Evolutionary conservation across 2,797 vertebrate genomes (phyloP), one percentile per base, ranked within the genome.

Genomic region (Tapirus indicus): DNA sequence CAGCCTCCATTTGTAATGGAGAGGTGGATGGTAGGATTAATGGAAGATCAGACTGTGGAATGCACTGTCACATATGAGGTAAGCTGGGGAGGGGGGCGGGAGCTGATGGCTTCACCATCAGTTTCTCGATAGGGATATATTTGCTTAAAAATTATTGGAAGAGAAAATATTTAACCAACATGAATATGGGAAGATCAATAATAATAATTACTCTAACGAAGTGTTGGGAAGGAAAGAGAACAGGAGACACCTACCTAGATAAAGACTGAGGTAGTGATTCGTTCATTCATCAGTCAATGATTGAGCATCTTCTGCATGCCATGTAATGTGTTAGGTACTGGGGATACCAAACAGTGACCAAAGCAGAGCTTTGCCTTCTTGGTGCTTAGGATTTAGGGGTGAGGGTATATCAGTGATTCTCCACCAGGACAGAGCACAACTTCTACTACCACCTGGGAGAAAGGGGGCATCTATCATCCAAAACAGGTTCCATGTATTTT

Each of bases 1-100:
- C 99, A 99, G 99, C 99, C 99, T 56, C 99, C 99, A 0, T 99
- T 99, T 98, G 99, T 99, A 92, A 99, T 99, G 99, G 99, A 99
- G 98, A 99, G 99, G 97, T 99, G 99, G 99, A 99, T 99, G 47
- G 97, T 99, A 79, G 99, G 99, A 90, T 98, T 99, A 97, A 97
- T 97, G 72, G 98, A 99, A 64, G 99, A 99, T 97, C 99, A 99
- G 98, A 99, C 95, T 74, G 99, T 99, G 74, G 99, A 99, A 97
- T 99, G 99, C 98, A 98, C 98, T 23, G 99, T 99, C 97, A 99
- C 99, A 0, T 99, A 99, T 96, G 99, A 99, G 99, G 99, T 99
- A 98, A 99, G 98, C 94, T 56, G 93, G 96, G 54, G 82, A 72
- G 54, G 85, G 68, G 88, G 13, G 5, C 32, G 13, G 52, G 5